Base-by-base conservation (phyloP, 64 coral and sea anemone species). In the Montipora foliosa region DNA sequence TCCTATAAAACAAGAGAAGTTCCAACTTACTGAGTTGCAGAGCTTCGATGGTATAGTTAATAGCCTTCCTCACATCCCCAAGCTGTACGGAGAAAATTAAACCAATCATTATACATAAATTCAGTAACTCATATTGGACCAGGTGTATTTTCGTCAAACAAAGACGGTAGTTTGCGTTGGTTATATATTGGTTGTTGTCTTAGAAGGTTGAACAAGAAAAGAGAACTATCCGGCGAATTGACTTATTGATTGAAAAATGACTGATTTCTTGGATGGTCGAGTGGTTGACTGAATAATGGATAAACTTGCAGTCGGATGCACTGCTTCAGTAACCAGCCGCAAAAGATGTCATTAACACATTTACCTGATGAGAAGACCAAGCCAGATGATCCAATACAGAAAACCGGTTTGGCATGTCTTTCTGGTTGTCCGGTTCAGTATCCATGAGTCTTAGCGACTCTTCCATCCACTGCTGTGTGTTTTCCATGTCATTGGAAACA, bases 361-460 rank as follows among this genome's bases (percentile, higher is more conserved):
- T 13, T 74, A 97, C 96, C 93, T 95, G 87, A 80, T 92, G 95
- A 7, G 94, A 93, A 15, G 96, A 58, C 83, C 87, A 97, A 44
- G 96, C 96, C 9, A 97, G 51, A 77, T 97, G 89, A 81, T 97
- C 96, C 12, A 97, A 89, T 13, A 97, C 78, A 21, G 91, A 78
- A 37, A 48, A 81, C 44, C 72, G 81, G n/a, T 69, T 75, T 20
- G 96, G 93, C 64, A 47, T 55, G 21, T 74, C n/a, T 44, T 84
- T 83, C 13, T 82, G 80, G 22, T 92, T 77, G 29, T 58, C 29
- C 44, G 87, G 13, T 44, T 74, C 87, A 60, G 82, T 58, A 24
- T 95, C 78, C 68, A 97, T 29, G 5, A 97, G 60, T 49, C 93
- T 68, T 14, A 97, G 74, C 61, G 96, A 90, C 49, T 95, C 96